Conservation (phyloP, 2,113 vertebrate genomes). For the Aphelocoma coerulescens region DNA sequence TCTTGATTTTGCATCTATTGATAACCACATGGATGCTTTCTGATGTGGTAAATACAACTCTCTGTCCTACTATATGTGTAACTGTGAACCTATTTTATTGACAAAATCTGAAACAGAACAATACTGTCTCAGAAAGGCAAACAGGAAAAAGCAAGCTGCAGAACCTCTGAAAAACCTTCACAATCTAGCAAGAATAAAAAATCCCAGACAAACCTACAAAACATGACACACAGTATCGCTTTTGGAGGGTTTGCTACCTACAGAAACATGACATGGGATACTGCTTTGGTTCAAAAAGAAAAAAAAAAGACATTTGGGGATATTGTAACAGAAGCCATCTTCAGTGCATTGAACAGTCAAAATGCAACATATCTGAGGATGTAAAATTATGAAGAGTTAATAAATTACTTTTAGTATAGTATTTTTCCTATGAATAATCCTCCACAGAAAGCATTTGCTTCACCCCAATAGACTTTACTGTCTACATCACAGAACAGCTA, state of each 20-base stretch:
- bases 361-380: neutral
- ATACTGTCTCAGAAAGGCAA: neutral
- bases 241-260: neutral
- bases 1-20: neutral
- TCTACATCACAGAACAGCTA: neutral
- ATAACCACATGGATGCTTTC: neutral
- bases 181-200: neutral
- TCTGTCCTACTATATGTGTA: neutral
- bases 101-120: neutral
- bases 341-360: neutral
- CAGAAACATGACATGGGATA: fast-evolving
- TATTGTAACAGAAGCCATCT: neutral
- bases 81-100: neutral
- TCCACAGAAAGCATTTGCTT: neutral
- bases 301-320: neutral
- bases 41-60: neutral
- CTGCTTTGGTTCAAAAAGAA: neutral
- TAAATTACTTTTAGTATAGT: neutral
- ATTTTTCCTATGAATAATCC: neutral
- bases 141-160: neutral
- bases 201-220: neutral
- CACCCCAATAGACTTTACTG: neutral
- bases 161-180: neutral
- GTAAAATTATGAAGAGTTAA: neutral
- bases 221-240: fast-evolving